phyloP scores from a whole-genome alignment of 2,888 invertebrate species.

The Phortica okadai region DNA sequence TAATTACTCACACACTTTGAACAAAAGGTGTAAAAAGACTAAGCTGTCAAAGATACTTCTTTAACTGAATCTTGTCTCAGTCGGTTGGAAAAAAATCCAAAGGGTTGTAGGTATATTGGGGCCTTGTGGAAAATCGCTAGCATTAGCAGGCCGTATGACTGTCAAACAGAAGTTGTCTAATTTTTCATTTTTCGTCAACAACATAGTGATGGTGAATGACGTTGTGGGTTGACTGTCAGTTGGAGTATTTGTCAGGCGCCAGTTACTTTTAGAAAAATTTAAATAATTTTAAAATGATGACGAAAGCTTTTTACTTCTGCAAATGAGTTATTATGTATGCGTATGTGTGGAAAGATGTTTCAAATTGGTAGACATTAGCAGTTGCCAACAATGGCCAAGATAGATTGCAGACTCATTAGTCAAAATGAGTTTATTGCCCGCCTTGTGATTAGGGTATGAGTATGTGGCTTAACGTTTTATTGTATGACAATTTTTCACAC shows the following conservation, averaged over 20 bases:
- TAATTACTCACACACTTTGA: slow-evolving; percentile 51
- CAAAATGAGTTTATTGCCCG: slow-evolving; percentile 37
- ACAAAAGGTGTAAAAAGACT: neutral
- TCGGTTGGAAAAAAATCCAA: neutral
- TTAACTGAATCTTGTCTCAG: too few relatives aligned
- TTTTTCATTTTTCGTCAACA: slow-evolving; percentile 49
- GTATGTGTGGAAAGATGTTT: slow-evolving; percentile 2
- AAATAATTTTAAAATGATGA: slow-evolving; percentile 61
- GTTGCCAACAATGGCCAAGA: slow-evolving; percentile 59
- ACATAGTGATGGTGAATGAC: neutral
- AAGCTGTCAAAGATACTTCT: neutral
- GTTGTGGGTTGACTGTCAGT: slow-evolving; percentile 4
- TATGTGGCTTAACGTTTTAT: slow-evolving; percentile 15
- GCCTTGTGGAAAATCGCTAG: slow-evolving; percentile 4
- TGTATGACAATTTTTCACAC: slow-evolving; percentile 23
- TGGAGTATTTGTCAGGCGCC: slow-evolving; percentile 38
- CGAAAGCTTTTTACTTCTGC: slow-evolving; percentile 37
- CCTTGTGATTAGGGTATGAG: neutral
- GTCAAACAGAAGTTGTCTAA: slow-evolving; percentile 47
- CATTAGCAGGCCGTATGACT: slow-evolving; percentile 9
- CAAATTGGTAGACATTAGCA: slow-evolving; percentile 60
- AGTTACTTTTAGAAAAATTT: slow-evolving; percentile 51
- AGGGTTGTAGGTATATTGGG: slow-evolving; percentile 2
- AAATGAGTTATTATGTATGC: slow-evolving; percentile 20
- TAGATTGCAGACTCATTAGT: slow-evolving; percentile 66